Evolutionary conservation across 2,888 invertebrate species (phyloP).

Genomic region (Amiota mariae): DNA sequence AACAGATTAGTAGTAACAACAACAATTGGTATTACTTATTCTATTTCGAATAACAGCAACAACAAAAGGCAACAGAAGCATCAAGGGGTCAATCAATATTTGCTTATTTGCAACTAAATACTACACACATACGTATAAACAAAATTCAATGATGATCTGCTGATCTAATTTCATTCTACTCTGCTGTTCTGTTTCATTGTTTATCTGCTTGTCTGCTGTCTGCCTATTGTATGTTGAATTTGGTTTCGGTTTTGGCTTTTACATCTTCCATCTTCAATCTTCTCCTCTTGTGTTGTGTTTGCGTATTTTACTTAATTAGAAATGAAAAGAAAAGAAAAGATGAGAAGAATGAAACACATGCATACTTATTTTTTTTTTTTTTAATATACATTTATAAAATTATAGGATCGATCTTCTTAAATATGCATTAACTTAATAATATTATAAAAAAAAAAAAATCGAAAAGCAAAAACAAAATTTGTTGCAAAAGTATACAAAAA

Average conservation of each 20-base stretch:
- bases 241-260: no score
- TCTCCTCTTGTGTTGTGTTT: not conserved
- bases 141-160: no score
- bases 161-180: not conserved
- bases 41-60: not conserved
- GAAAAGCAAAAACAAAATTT: no score
- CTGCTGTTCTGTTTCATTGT: not conserved
- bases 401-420: no score
- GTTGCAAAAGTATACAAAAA: no score
- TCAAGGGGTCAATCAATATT: not conserved
- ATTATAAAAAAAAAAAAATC: no score
- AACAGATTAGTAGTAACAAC: conserved; percentile 3
- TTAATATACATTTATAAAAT: no score
- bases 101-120: not conserved
- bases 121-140: no score
- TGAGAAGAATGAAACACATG: no score
- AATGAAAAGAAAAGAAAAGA: not conserved
- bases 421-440: no score
- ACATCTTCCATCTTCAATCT: not conserved
- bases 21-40: not conserved
- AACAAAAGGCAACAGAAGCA: not conserved
- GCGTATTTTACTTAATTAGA: not conserved
- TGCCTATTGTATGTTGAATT: not conserved
- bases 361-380: no score
- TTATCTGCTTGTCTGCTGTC: not conserved